Conservation (phyloP, 2,888 invertebrate species). For the Pammene aurita region DNA sequence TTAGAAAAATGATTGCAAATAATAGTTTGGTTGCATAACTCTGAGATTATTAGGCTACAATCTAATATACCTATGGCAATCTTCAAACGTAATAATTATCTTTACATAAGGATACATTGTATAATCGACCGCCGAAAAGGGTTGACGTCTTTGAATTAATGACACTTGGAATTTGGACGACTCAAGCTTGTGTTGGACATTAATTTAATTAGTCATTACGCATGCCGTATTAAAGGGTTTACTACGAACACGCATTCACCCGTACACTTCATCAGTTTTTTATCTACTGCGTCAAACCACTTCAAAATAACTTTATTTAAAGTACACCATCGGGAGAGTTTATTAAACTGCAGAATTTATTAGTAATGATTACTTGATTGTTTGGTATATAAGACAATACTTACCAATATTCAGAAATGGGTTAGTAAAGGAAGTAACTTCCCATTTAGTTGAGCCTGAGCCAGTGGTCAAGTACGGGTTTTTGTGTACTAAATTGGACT, state of each 20-base stretch:
- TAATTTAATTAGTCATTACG: slow-evolving; percentile 1
- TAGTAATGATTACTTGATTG: slow-evolving; percentile 49
- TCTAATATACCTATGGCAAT: no score
- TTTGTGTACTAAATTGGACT: no score
- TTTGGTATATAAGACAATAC: slow-evolving; percentile 39
- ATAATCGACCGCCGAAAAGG: neutral
- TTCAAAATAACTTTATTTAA: slow-evolving; percentile 63
- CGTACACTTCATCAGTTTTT: slow-evolving; percentile 44
- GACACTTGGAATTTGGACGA: neutral
- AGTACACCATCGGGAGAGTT: slow-evolving; percentile 62
- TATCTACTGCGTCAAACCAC: slow-evolving; percentile 36
- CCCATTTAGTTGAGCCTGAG: no score
- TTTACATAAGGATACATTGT: no score
- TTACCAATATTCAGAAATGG: no score
- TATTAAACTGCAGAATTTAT: slow-evolving; percentile 69
- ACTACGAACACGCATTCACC: neutral
- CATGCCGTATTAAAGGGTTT: neutral
- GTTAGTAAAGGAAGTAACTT: no score
- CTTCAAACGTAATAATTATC: no score
- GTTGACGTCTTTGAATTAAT: slow-evolving; percentile 11
- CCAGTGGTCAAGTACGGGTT: no score
- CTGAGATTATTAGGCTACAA: no score
- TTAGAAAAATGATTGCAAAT: neutral
- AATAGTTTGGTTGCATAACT: no score
- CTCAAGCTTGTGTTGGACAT: neutral